phyloP scores from a whole-genome alignment of 2,888 invertebrate species.

The Agrilus mali region DNA sequence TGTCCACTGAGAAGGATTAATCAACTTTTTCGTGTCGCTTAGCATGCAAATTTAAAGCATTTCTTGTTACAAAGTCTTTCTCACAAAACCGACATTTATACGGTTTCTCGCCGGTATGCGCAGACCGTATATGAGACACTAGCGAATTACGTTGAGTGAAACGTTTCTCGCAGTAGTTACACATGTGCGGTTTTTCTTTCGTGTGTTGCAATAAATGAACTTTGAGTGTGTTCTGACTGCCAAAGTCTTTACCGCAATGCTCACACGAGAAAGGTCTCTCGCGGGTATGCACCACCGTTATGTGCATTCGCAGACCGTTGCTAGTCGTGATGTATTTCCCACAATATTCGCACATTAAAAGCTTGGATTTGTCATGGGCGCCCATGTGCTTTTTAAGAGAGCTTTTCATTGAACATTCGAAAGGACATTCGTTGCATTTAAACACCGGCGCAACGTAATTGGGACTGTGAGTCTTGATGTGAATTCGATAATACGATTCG shows the following conservation, averaged over 20 bases:
- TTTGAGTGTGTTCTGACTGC: constrained; percentile 17
- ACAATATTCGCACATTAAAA: constrained; percentile 13
- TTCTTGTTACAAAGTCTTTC: constrained; percentile 16
- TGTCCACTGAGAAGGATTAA: background rate
- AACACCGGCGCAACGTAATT: constrained; percentile 3
- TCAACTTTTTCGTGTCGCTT: constrained; percentile 11
- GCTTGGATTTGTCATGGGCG: background rate
- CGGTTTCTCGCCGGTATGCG: constrained; percentile 22
- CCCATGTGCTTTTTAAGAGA: background rate
- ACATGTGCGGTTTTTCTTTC: constrained; percentile 20
- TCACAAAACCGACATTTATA: constrained; percentile 29
- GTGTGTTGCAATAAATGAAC: constrained; percentile 22
- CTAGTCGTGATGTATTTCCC: constrained; percentile 12
- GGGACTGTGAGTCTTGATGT: constrained; percentile 1
- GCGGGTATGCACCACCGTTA: constrained; percentile 9
- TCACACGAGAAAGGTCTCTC: constrained; percentile 11
- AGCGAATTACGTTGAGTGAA: constrained; percentile 24
- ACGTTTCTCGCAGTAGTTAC: constrained; percentile 19
- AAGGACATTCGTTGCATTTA: constrained; percentile 1
- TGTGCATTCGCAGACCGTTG: constrained; percentile 2
- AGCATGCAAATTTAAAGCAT: constrained; percentile 13
- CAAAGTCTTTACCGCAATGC: constrained; percentile 19
- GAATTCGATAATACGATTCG: background rate
- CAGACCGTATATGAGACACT: constrained; percentile 21
- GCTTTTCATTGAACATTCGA: background rate